A percentile compares a stretch with the other conserved stretches of the same genome.
Evolutionary conservation across 2,113 vertebrate species (phyloP).

Genomic region (Falco punctatus): DNA sequence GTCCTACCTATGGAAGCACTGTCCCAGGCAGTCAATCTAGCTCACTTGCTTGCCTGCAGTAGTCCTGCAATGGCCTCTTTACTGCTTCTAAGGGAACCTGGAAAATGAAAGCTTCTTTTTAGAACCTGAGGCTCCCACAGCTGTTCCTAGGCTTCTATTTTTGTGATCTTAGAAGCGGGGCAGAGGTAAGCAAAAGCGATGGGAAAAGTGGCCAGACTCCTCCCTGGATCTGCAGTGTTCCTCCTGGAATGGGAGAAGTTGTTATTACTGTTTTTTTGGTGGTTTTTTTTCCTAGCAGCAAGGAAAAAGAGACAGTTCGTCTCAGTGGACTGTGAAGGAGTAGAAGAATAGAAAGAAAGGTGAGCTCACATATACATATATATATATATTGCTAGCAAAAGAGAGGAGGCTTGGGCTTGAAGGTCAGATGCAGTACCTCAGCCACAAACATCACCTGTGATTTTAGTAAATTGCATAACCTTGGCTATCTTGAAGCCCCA

Average conservation of each 20-base stretch:
- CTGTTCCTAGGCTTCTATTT: neutral
- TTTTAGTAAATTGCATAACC: neutral
- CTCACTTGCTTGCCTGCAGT: neutral
- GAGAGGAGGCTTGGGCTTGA: neutral
- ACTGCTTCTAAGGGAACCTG: neutral
- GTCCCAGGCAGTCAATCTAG: neutral
- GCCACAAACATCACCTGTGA: neutral
- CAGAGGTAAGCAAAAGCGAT: neutral
- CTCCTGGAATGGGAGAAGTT: neutral
- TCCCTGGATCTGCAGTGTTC: neutral
- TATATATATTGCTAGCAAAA: neutral
- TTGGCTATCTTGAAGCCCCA: neutral
- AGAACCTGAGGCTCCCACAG: neutral
- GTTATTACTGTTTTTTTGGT: neutral
- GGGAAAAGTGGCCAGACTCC: neutral
- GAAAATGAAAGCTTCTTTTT: neutral
- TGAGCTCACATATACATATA: neutral
- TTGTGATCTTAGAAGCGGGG: neutral
- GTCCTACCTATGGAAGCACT: neutral
- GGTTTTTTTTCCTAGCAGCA: neutral
- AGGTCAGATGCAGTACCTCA: neutral
- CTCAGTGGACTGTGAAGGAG: neutral
- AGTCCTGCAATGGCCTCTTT: neutral
- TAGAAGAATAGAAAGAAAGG: neutral
- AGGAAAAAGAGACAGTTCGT: neutral